phyloP scores from a whole-genome alignment of 2,888 invertebrate genomes.

The Cheilosia grossa region DNA sequence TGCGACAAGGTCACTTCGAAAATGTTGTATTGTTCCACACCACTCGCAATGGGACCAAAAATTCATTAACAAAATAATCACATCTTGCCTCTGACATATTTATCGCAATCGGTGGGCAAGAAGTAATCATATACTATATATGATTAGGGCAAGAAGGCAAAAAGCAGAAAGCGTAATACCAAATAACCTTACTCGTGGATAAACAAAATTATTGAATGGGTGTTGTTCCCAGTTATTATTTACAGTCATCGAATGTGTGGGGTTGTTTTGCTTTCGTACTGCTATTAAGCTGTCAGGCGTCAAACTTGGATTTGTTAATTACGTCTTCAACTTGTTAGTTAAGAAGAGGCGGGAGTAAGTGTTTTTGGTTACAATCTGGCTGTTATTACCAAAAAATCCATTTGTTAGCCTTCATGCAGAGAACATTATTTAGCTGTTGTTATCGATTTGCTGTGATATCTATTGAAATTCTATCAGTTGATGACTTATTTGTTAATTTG shows the following conservation, averaged over 20 bases:
- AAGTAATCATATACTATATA: constrained; percentile 30
- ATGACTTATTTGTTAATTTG: no score
- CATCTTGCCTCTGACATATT: constrained; percentile 39
- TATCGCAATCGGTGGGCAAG: constrained; percentile 27
- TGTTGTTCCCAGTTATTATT: constrained; percentile 43
- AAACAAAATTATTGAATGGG: constrained; percentile 68
- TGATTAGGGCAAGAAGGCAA: not conserved
- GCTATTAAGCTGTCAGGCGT: constrained; percentile 60
- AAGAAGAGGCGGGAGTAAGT: constrained; percentile 21
- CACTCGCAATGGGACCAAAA: constrained; percentile 28
- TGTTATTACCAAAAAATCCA: constrained; percentile 5
- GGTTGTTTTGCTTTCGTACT: not conserved
- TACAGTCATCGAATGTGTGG: constrained; percentile 43
- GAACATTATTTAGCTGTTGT: not conserved
- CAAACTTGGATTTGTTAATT: constrained; percentile 60
- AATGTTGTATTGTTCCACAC: not conserved
- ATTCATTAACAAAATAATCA: constrained; percentile 63
- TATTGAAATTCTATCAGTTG: no score
- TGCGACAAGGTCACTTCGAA: constrained; percentile 40
- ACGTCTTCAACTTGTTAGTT: constrained; percentile 27
- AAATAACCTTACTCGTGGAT: constrained; percentile 44
- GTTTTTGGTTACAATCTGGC: not conserved
- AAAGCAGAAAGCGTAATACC: constrained; percentile 12
- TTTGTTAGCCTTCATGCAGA: not conserved
- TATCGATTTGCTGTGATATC: not conserved